Percentiles rank a stretch among this genome's conserved stretches.
Evolutionary conservation across 2,113 vertebrate species (phyloP).

Genomic region (Saimiri boliviensis): DNA sequence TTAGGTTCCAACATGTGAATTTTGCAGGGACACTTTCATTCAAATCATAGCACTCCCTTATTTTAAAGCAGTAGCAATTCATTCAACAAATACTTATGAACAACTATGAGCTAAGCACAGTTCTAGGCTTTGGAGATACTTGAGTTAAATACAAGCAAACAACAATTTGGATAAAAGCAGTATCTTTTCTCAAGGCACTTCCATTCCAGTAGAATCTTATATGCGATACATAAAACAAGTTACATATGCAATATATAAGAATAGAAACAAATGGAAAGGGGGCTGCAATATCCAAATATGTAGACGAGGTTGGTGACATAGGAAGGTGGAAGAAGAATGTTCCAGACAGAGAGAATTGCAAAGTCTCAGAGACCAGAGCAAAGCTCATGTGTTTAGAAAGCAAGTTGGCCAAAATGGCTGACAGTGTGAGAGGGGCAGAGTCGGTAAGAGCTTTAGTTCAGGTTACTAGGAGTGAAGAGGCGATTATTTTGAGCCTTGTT

Average conservation of each 20-base stretch:
- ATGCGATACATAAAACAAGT: neutral
- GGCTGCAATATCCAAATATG: neutral
- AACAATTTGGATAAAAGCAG: neutral
- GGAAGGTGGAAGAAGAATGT: neutral
- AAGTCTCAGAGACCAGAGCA: fast-evolving
- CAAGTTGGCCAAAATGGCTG: neutral
- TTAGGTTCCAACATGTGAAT: neutral
- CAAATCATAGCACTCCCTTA: neutral
- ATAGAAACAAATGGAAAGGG: neutral
- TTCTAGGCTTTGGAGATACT: neutral
- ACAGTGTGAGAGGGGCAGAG: neutral
- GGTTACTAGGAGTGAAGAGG: neutral
- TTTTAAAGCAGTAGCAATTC: neutral
- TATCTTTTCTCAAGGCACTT: neutral
- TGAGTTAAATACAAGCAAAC: neutral
- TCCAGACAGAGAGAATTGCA: neutral
- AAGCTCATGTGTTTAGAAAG: neutral
- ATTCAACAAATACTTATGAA: neutral
- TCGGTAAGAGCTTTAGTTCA: neutral
- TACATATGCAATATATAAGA: neutral
- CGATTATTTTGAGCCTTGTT: neutral
- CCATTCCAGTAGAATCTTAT: neutral
- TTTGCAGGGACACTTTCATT: neutral
- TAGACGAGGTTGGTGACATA: neutral
- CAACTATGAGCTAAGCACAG: neutral